Evolutionary conservation across 2,113 vertebrate genomes (phyloP), one percentile per base, ranked within the genome.

Genomic region (Rafetus swinhoei): DNA sequence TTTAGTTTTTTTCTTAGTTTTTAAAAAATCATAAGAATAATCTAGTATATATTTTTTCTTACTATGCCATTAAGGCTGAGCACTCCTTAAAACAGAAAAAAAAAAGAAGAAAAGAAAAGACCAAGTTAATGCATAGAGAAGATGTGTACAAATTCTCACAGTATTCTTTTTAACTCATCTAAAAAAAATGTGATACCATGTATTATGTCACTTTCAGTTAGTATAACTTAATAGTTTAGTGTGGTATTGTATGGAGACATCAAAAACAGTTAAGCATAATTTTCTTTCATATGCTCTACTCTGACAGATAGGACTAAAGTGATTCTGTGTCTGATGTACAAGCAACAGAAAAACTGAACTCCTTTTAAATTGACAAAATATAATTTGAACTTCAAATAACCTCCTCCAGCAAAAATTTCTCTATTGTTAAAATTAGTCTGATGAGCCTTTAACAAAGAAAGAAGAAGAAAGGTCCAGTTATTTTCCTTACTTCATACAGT

Each of bases 1-100:
- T 89, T 93, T 85, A 93, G 50, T 45, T 55, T 91, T 96, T 21
- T 90, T 87, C 77, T 86, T 86, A 60, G 35, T 90, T 27, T 96
- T 93, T 82, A 79, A 91, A 21, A 85, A 90, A 11, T 13, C 88
- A 90, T 92, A 94, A 94, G 87, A 96, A 93, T 95, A 80, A 93
- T 95, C 25, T 53, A 91, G 55, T 86, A 77, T 92, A 22, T 81
- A 84, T 87, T 89, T 88, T 81, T 39, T 39, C 32, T 81, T 90
- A 29, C 19, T 94, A 52, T 91, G 94, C 50, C 35, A 76, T 32
- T 74, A 15, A 39, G 57, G 50, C 4, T 52, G 55, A 56, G 8
- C 4, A 87, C 18, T 83, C 21, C 11, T 84, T 95, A 45, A 52
- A 50, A 91, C 5, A 54, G 11, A 29, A 81, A 72, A 29, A 81